Conservation (phyloP, 1,140 invertebrate species). For the Archegozetes longisetosus region DNA sequence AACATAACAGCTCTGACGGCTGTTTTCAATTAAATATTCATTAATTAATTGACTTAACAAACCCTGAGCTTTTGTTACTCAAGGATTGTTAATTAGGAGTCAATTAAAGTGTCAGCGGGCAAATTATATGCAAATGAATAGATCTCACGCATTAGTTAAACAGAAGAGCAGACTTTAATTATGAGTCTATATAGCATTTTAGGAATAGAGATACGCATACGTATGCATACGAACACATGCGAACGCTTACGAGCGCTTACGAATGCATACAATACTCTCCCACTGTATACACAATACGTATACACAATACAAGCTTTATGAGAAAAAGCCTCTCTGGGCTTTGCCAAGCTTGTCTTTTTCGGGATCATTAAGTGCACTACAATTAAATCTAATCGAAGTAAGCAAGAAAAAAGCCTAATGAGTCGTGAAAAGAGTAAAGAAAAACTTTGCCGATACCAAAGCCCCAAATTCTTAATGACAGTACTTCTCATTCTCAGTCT, state of each 20-base stretch:
- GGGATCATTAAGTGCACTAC: background rate
- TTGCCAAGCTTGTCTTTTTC: background rate
- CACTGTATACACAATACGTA: too few species aligned
- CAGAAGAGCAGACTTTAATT: too few species aligned
- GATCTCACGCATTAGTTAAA: background rate
- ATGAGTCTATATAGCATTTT: too few species aligned
- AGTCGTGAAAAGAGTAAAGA: background rate
- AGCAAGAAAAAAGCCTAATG: background rate
- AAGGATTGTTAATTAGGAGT: background rate
- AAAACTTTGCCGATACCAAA: background rate
- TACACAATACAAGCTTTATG: too few species aligned
- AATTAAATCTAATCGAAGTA: slow-evolving; percentile 6
- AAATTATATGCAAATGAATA: background rate
- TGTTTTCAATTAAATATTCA: background rate
- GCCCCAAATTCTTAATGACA: background rate
- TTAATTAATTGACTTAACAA: background rate
- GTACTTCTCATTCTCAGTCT: background rate
- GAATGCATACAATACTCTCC: too few species aligned
- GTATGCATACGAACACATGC: too few species aligned
- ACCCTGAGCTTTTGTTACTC: background rate
- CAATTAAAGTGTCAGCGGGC: background rate
- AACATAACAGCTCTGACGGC: background rate
- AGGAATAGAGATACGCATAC: too few species aligned
- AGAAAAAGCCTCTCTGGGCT: too few species aligned
- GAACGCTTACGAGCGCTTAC: too few species aligned